Base-by-base conservation (phyloP, 2,797 vertebrate genomes). In the Sebastes umbrosus region DNA sequence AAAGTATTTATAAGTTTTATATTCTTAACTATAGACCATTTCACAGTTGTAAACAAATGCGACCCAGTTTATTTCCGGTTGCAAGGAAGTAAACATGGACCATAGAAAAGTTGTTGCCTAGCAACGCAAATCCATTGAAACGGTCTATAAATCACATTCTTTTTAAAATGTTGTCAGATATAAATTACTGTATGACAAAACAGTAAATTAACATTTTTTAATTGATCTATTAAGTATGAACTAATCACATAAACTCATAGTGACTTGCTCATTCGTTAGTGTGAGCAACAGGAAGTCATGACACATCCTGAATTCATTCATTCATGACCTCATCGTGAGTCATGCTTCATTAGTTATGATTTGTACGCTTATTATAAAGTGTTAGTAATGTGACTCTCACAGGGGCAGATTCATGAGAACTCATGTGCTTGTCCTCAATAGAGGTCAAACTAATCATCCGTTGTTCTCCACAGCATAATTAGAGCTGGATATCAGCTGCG, bases 361-460 rank as follows among this genome's bases (percentile, higher is more conserved):
- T 67, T 50, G 25, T 13, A 52, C 10, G 13, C 6, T 39, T 46
- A 29, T 54, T n/a, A 50, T 50, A 20, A 32, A 25, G 32, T 36
- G 22, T 69, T 3, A 54, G 39, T 55, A 62, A 63, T 59, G 79
- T 73, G 64, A 71, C 64, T 71, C 52, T 83, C 66, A 83, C 63
- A 54, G 46, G 57, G 66, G 6, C 14, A 50, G 60, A 58, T 46
- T 20, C 31, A 68, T 55, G 29, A 62, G 71, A n/a, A 39, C 14
- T 43, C 55, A 10, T 55, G 50, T 36, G 3, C 7, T 18, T 1
- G 5, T 62, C 6, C 32, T 64, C 18, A 46, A 1, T 3, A 24
- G n/a, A 64, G 22, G 10, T 65, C 27, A 27, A 36, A 68, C 25
- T n/a, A 74, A 84, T 66, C 22, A 69, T 52, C 3, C 11, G 7